Conservation (phyloP, 1,140 invertebrate genomes). For the Ctenoplectra terminalis region DNA sequence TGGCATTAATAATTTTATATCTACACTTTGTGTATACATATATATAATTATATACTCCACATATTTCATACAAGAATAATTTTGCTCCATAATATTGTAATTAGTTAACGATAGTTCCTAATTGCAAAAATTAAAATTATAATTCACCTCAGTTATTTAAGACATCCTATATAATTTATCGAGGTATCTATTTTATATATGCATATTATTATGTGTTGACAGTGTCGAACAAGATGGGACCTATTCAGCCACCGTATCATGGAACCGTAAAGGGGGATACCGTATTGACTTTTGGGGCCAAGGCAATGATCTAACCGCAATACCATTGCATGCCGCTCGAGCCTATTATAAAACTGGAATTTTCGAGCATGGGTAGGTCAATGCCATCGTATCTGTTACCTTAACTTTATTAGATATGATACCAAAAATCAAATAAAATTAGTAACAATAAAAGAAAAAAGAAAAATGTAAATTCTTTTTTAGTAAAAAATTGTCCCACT, state of each 20-base stretch:
- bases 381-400: not conserved
- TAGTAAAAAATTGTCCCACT: too few species aligned
- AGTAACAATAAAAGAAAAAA: too few species aligned
- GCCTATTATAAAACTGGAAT: constrained; percentile 88
- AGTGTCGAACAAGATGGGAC: constrained; percentile 89
- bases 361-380: constrained; percentile 85
- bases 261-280: constrained; percentile 86
- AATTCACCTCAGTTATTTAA: not conserved
- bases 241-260: constrained; percentile 88
- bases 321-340: constrained; percentile 86
- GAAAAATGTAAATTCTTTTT: too few species aligned
- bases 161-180: too few species aligned
- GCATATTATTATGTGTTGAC: constrained; percentile 42
- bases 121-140: not conserved
- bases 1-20: too few species aligned
- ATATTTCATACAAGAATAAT: too few species aligned
- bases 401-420: not conserved
- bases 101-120: not conserved
- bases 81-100: too few species aligned
- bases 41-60: too few species aligned
- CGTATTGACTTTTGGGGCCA: constrained; percentile 90
- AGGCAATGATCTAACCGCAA: constrained; percentile 86
- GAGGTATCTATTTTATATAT: not conserved
- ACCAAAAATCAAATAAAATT: too few species aligned
- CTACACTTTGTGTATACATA: too few species aligned